Conservation (phyloP, 2,888 invertebrate species). For the Augochlorella aurata region DNA sequence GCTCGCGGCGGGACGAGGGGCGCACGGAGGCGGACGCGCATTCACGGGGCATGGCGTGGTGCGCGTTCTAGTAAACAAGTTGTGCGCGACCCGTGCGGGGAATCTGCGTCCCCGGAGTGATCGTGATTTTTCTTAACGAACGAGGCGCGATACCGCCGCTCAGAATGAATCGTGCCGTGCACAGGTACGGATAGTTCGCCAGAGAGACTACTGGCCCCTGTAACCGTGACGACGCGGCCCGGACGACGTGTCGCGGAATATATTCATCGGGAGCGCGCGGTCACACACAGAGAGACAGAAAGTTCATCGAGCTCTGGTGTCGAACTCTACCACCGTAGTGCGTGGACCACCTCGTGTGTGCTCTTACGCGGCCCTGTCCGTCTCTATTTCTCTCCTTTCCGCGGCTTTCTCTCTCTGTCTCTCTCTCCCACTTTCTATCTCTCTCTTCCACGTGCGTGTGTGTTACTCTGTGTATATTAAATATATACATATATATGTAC, state of each 20-base stretch:
- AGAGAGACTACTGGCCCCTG: neutral
- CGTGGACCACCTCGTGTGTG: conserved; percentile 8
- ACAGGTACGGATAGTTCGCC: conserved; percentile 18
- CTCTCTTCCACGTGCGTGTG: neutral
- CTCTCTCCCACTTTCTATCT: neutral
- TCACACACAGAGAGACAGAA: conserved; percentile 26
- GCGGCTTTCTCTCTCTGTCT: neutral
- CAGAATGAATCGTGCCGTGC: conserved; percentile 38
- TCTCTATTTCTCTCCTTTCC: neutral
- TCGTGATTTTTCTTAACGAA: conserved; percentile 68
- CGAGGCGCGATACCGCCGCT: conserved; percentile 39
- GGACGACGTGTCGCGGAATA: conserved; percentile 13
- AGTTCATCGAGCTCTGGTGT: conserved; percentile 32
- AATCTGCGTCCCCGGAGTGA: conserved; percentile 69
- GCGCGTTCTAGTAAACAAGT: conserved; percentile 81
- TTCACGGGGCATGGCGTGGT: conserved; percentile 77
- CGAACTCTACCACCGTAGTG: conserved; percentile 7
- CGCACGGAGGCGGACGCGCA: conserved; percentile 67
- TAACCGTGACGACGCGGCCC: conserved; percentile 2
- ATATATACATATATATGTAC: neutral
- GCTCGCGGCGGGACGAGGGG: conserved; percentile 67
- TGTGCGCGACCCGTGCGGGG: conserved; percentile 77
- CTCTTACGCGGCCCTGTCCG: neutral
- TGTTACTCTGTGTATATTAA: neutral
- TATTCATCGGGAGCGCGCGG: conserved; percentile 20